Conservation (phyloP, 2,888 invertebrate genomes). For the Siphonodentalium dalli region DNA sequence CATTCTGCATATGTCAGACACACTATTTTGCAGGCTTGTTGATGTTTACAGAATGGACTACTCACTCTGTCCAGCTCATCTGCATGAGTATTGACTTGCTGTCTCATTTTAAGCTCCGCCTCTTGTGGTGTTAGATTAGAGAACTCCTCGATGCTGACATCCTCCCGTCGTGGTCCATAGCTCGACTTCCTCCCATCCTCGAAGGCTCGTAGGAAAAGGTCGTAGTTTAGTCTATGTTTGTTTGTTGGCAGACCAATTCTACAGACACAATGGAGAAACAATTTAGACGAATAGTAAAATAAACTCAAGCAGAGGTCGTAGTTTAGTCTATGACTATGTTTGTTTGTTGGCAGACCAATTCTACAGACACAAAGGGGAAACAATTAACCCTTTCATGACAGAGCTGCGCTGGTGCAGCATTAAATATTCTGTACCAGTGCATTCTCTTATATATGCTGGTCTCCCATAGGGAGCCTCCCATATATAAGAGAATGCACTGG, state of each 20-base stretch:
- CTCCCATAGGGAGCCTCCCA: no score
- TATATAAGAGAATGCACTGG: no score
- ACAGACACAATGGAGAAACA: not conserved
- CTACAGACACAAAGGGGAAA: slow-evolving; percentile 28
- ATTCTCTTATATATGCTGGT: no score
- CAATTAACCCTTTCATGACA: no score
- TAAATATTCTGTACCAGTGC: no score
- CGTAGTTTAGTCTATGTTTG: slow-evolving; percentile 50
- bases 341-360: slow-evolving; percentile 46
- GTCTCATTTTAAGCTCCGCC: slow-evolving; percentile 46
- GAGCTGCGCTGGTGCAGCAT: no score
- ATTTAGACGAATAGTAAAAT: not conserved
- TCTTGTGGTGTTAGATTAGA: slow-evolving; percentile 42
- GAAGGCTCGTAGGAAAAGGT: slow-evolving; percentile 57
- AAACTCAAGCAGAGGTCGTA: slow-evolving; percentile 57
- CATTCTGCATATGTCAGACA: no score
- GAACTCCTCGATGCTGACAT: slow-evolving; percentile 41
- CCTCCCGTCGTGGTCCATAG: slow-evolving; percentile 37
- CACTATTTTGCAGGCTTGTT: no score
- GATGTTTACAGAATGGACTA: not conserved
- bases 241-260: slow-evolving; percentile 51
- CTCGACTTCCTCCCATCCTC: slow-evolving; percentile 58
- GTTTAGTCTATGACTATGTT: slow-evolving; percentile 46
- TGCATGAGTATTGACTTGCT: slow-evolving; percentile 40
- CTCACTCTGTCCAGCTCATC: slow-evolving; percentile 55